A percentile compares a stretch with the other conserved stretches of the same genome.
These are phyloP conservation scores for Plemyria rubiginata DNA, from an alignment of 2,888 invertebrate genomes.

Conservation along the genomic window DNA sequence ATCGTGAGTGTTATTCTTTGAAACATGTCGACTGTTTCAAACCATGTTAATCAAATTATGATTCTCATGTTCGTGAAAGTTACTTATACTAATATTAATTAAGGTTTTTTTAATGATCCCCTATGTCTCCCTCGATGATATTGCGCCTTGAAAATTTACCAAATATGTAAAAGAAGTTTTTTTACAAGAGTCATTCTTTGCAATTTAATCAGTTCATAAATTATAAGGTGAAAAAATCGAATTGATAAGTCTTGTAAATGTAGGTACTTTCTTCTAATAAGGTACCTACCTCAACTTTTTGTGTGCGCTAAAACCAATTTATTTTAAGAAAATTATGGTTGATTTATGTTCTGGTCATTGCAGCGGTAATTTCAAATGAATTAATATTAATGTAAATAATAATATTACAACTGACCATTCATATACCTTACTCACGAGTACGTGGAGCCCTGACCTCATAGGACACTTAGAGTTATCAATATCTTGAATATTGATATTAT, in stretches of 20 bases:
- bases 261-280: constrained; percentile 1
- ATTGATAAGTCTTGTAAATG: background rate
- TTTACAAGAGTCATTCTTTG: background rate
- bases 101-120: too few species aligned
- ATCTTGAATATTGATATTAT: background rate
- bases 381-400: constrained; percentile 12
- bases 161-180: background rate
- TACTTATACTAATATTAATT: too few species aligned
- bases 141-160: background rate
- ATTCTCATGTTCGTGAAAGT: too few species aligned
- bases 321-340: constrained; percentile 16
- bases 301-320: constrained; percentile 12
- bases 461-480: background rate
- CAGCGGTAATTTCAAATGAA: constrained; percentile 17
- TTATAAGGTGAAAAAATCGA: background rate
- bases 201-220: background rate
- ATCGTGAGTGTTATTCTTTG: too few species aligned
- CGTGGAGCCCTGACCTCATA: constrained; percentile 7
- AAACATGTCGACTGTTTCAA: background rate
- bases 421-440: background rate
- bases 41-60: background rate
- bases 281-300: constrained; percentile 3
- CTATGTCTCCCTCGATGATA: too few species aligned
- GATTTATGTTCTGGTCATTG: constrained; percentile 17
- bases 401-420: background rate